Evolutionary conservation across 2,888 invertebrate species (phyloP).

Genomic region (Microplitis manilae): DNA sequence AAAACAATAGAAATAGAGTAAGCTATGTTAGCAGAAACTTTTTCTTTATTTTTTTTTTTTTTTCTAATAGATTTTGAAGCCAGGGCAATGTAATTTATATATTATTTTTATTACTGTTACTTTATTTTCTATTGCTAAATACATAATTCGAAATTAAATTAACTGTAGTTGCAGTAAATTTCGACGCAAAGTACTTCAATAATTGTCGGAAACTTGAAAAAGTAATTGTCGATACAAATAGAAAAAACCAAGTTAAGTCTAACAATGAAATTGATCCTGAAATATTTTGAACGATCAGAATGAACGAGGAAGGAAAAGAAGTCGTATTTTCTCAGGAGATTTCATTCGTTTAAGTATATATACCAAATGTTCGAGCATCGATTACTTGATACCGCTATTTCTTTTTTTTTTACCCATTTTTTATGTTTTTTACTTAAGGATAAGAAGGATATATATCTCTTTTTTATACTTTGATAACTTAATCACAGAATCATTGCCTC

Average conservation of each 20-base stretch:
- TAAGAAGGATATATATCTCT: slow-evolving; percentile 9
- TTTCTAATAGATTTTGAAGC: background rate
- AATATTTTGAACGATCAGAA: background rate
- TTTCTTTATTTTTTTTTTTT: slow-evolving; percentile 26
- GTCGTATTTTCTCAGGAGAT: slow-evolving; percentile 18
- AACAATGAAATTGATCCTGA: slow-evolving; percentile 22
- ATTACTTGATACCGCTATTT: slow-evolving; percentile 17
- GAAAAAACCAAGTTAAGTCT: background rate
- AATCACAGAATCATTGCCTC: slow-evolving; percentile 19
- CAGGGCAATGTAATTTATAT: no score
- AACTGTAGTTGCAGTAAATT: no score
- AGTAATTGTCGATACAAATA: background rate
- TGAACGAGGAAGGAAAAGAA: background rate
- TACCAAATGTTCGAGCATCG: slow-evolving; percentile 18
- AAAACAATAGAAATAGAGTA: background rate
- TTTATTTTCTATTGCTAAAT: no score
- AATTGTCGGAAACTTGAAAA: background rate
- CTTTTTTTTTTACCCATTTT: background rate
- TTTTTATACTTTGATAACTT: slow-evolving; percentile 17
- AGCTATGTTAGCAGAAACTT: slow-evolving; percentile 34
- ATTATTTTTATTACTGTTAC: no score
- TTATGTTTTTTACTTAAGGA: background rate
- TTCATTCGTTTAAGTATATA: slow-evolving; percentile 21
- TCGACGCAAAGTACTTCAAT: slow-evolving; percentile 6
- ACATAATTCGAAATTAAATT: no score